Percentiles rank a stretch among this genome's conserved stretches.
phyloP scores from a whole-genome alignment of 30 jellyfish, hydroid and myxozoan species.

The Turritopsis dohrnii region DNA sequence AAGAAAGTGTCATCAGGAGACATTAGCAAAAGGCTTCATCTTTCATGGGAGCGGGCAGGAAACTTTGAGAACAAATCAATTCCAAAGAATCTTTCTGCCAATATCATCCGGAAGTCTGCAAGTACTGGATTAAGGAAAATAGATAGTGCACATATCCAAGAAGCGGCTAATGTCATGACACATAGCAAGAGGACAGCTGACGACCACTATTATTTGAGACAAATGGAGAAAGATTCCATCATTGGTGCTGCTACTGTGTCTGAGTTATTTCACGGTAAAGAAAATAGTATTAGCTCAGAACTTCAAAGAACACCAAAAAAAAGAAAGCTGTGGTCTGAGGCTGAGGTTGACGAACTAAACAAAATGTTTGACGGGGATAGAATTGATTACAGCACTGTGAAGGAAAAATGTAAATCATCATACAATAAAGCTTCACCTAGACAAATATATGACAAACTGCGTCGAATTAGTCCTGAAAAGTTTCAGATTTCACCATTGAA shows the following conservation, averaged over 20 bases:
- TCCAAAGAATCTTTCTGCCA: conserved; percentile 12
- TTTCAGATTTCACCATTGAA: conserved; percentile 1
- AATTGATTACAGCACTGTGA: background rate
- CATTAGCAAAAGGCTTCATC: conserved; percentile 7
- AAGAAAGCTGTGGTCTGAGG: conserved; percentile 3
- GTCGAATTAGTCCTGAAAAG: conserved; percentile 3
- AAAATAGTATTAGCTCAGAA: background rate
- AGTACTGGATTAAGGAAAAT: conserved; percentile 5
- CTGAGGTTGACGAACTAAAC: background rate
- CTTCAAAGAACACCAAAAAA: conserved; percentile 6
- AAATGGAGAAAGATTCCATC: background rate
- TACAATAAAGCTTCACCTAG: conserved; percentile 2
- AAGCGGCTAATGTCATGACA: conserved; percentile 6
- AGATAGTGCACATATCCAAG: conserved; percentile 16
- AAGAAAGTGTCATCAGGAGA: conserved; percentile 5
- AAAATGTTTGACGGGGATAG: background rate
- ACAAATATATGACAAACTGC: conserved; percentile 10
- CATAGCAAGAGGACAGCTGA: conserved; percentile 15
- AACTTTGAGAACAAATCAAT: conserved; percentile 4
- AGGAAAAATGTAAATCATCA: background rate
- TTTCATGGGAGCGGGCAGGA: conserved; percentile 12
- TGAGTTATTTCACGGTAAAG: conserved; percentile 9
- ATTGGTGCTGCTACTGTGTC: conserved; percentile 4
- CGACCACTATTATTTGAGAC: background rate
- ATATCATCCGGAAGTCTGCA: conserved; percentile 13